Conservation (phyloP, 2,113 vertebrate species). For the Setophaga kirtlandii region DNA sequence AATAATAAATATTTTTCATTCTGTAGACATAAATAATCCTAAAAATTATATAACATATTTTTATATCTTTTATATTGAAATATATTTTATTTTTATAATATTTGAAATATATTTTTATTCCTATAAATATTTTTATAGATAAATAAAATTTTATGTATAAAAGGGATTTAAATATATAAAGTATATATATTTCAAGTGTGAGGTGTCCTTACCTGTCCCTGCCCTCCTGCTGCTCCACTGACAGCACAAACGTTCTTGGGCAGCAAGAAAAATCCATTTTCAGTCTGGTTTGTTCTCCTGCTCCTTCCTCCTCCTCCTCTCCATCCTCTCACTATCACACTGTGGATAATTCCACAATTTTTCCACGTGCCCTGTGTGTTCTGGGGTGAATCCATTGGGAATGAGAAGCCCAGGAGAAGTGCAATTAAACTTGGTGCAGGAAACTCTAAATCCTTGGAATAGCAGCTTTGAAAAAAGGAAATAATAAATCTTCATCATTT, state of each 20-base stretch:
- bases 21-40: no score
- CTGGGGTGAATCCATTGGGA: background rate
- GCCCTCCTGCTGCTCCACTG: background rate
- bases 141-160: no score
- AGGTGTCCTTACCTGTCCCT: background rate
- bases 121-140: no score
- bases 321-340: rapidly evolving
- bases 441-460: background rate
- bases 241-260: background rate
- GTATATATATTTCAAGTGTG: background rate
- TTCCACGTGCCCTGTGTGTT: background rate
- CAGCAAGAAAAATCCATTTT: background rate
- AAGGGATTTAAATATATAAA: background rate
- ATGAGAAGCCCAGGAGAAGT: background rate
- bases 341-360: background rate
- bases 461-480: no score
- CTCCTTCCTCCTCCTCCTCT: background rate
- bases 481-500: background rate
- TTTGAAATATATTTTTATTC: no score
- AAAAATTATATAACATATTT: no score
- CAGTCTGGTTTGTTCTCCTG: no score
- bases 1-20: no score
- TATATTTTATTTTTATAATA: no score
- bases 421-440: background rate
- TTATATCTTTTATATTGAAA: no score